phyloP scores from a whole-genome alignment of 2,888 invertebrate genomes.

The Malthinus flaveolus region DNA sequence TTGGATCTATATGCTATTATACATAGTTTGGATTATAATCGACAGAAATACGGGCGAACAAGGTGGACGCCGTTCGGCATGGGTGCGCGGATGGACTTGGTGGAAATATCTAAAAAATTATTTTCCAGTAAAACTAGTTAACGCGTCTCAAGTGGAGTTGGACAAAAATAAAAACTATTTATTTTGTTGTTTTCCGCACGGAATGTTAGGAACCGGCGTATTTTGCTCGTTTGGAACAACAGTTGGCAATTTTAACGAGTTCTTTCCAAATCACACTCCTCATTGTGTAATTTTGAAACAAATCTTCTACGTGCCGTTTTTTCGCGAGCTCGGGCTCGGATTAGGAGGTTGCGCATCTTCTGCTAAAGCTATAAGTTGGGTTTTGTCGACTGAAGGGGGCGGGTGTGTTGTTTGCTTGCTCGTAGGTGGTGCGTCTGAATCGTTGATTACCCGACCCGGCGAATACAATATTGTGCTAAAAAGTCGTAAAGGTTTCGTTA shows the following conservation, averaged over 20 bases:
- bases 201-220: conserved; percentile 70
- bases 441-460: conserved; percentile 70
- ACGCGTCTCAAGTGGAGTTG: conserved; percentile 73
- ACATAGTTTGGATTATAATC: conserved; percentile 60
- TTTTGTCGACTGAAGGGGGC: conserved; percentile 60
- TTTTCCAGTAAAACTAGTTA: conserved; percentile 82
- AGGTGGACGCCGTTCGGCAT: conserved; percentile 55
- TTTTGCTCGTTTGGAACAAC: conserved; percentile 63
- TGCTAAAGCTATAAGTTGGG: conserved; percentile 65
- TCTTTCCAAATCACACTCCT: conserved; percentile 59
- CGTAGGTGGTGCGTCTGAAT: conserved; percentile 89
- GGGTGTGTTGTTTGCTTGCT: conserved; percentile 69
- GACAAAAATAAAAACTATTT: conserved; percentile 82
- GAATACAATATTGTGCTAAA: conserved; percentile 73
- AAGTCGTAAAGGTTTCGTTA: conserved; percentile 66
- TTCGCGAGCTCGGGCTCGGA: conserved; percentile 67
- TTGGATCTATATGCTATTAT: conserved; percentile 62
- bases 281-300: conserved; percentile 58
- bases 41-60: conserved; percentile 65
- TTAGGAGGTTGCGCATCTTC: conserved; percentile 64
- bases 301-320: conserved; percentile 54
- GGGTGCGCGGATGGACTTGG: conserved; percentile 57
- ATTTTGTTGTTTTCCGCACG: conserved; percentile 90
- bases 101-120: conserved; percentile 80
- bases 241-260: conserved; percentile 50